phyloP scores from a whole-genome alignment of 2,888 invertebrate genomes.

The Tryphoninae sp. region DNA sequence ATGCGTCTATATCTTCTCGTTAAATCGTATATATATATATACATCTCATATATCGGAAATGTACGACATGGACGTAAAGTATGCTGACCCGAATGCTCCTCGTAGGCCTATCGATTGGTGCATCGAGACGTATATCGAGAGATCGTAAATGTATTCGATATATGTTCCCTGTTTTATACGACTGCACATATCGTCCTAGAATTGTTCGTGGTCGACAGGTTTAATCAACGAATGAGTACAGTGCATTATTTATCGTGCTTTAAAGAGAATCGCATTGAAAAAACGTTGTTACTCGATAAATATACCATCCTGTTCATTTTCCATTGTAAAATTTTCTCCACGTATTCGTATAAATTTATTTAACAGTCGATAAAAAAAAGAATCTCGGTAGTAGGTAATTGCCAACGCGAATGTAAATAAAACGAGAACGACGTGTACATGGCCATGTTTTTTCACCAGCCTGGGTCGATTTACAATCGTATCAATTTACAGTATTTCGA shows the following conservation, averaged over 20 bases:
- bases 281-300: no score
- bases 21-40: slow-evolving; percentile 1
- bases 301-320: no score
- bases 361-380: background rate
- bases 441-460: no score
- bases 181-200: slow-evolving; percentile 17
- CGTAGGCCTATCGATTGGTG: slow-evolving; percentile 1
- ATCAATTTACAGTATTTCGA: no score
- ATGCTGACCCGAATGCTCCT: background rate
- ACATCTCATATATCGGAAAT: background rate
- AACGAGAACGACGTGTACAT: no score
- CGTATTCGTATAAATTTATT: no score
- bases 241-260: slow-evolving; percentile 4
- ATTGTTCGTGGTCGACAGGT: slow-evolving; percentile 27
- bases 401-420: no score
- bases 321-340: no score
- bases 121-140: background rate
- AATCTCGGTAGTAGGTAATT: slow-evolving; percentile 1
- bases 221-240: slow-evolving; percentile 26
- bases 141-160: slow-evolving; percentile 27
- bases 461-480: no score
- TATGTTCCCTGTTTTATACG: background rate
- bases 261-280: background rate
- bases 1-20: background rate
- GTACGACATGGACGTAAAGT: background rate